Conservation (phyloP, 2,888 invertebrate genomes). For the Junonia oenone region DNA sequence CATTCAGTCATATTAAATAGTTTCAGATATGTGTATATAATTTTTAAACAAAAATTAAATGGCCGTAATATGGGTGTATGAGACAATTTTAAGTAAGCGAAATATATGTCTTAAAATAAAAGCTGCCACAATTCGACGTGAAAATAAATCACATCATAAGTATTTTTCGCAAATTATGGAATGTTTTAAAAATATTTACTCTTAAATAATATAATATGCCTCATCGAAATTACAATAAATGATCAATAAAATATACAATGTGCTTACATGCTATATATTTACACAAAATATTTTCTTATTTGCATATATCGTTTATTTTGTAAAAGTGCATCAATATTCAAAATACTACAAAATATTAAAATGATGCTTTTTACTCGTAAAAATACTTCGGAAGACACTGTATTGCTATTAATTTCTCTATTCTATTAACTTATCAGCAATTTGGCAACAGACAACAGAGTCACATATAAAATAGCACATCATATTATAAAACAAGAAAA, state of each 20-base stretch:
- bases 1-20: no score
- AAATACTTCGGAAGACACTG: neutral
- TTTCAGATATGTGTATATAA: no score
- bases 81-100: no score
- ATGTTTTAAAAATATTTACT: neutral
- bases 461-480: neutral
- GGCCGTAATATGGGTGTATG: no score
- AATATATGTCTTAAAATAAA: neutral
- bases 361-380: neutral
- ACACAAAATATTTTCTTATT: neutral
- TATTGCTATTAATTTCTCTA: neutral
- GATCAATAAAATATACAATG: neutral
- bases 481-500: neutral
- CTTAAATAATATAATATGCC: neutral
- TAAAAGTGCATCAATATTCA: neutral
- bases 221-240: neutral
- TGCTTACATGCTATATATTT: conserved; percentile 1
- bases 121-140: neutral
- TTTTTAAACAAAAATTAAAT: no score
- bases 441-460: neutral
- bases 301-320: neutral
- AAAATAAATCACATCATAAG: neutral
- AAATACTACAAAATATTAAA: neutral
- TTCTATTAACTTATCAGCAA: neutral
- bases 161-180: neutral